These are phyloP conservation scores for Eutolmus rufibarbis DNA, from an alignment of 2,888 invertebrate genomes.

Conservation along the genomic window DNA sequence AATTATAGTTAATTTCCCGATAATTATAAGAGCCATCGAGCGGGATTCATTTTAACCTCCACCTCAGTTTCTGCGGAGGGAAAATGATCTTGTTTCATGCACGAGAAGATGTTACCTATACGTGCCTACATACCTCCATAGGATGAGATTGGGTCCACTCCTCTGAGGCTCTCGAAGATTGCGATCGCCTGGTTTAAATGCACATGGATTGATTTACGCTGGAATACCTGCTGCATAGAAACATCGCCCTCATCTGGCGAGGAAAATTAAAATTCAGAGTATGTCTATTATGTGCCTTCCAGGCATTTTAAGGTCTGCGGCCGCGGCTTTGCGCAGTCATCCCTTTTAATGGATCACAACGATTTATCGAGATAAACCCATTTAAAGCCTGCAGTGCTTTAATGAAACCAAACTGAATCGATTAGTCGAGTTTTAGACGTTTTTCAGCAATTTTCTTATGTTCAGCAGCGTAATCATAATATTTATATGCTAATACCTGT, in stretches of 20 bases:
- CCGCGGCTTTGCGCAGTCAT: constrained; percentile 3
- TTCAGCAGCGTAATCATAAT: not conserved
- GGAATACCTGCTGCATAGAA: constrained; percentile 14
- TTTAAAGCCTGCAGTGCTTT: constrained; percentile 15
- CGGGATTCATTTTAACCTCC: not conserved
- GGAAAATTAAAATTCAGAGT: constrained; percentile 36
- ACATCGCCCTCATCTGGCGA: constrained; percentile 37
- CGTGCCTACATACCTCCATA: not conserved
- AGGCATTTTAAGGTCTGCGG: not conserved
- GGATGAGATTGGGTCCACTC: not conserved
- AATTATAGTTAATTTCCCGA: constrained; percentile 40
- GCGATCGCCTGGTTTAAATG: constrained; percentile 13
- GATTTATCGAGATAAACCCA: constrained; percentile 26
- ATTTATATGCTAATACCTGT: not conserved
- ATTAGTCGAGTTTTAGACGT: not conserved
- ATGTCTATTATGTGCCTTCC: constrained; percentile 32
- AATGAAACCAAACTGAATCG: constrained; percentile 2
- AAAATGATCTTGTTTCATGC: constrained; percentile 36
- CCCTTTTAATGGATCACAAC: constrained; percentile 34
- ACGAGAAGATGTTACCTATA: not conserved
- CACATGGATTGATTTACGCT: constrained; percentile 6
- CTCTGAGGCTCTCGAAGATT: not conserved
- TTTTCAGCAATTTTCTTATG: not conserved
- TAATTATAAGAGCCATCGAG: constrained; percentile 30
- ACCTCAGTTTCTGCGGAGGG: not conserved